A percentile compares a stretch with the other conserved stretches of the same genome.
Evolutionary conservation across 1,140 invertebrate genomes (phyloP).

Genomic region (Eubasilissa regina): DNA sequence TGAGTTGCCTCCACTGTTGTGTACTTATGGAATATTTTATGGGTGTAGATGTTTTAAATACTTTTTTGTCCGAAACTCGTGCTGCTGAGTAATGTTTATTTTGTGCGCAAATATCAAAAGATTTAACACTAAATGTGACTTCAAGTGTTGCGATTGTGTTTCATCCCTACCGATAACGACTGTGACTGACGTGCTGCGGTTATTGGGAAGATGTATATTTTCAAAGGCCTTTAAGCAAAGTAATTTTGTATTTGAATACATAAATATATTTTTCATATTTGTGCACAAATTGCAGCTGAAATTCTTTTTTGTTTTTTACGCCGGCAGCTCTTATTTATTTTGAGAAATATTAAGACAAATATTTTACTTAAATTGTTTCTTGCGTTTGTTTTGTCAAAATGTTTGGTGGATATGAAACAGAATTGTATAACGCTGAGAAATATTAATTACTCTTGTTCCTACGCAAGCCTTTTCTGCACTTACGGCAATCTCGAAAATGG

Average conservation of each 20-base stretch:
- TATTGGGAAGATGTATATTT: too few relatives aligned
- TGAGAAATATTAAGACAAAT: conserved; percentile 5
- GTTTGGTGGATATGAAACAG: conserved; percentile 1
- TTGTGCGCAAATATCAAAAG: conserved; percentile 20
- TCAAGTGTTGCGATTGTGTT: too few relatives aligned
- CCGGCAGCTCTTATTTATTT: neutral
- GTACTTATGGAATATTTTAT: conserved; percentile 36
- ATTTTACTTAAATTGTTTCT: too few relatives aligned
- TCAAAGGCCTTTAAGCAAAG: too few relatives aligned
- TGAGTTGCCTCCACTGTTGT: conserved; percentile 29
- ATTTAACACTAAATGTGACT: too few relatives aligned
- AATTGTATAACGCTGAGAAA: neutral
- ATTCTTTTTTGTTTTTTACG: too few relatives aligned
- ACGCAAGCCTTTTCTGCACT: conserved; percentile 8
- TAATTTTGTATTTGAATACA: too few relatives aligned
- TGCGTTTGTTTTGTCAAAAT: neutral
- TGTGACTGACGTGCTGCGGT: too few relatives aligned
- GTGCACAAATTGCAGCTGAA: too few relatives aligned
- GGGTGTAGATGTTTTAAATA: conserved; percentile 8
- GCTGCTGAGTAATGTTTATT: neutral
- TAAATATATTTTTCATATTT: too few relatives aligned
- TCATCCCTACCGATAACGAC: too few relatives aligned
- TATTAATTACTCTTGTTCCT: conserved; percentile 22
- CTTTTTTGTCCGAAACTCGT: neutral
- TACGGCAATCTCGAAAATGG: neutral